Percentiles rank a stretch among this genome's conserved stretches.
phyloP scores from a whole-genome alignment of 2,113 vertebrate species.

The Syngnathoides biaculeatus region DNA sequence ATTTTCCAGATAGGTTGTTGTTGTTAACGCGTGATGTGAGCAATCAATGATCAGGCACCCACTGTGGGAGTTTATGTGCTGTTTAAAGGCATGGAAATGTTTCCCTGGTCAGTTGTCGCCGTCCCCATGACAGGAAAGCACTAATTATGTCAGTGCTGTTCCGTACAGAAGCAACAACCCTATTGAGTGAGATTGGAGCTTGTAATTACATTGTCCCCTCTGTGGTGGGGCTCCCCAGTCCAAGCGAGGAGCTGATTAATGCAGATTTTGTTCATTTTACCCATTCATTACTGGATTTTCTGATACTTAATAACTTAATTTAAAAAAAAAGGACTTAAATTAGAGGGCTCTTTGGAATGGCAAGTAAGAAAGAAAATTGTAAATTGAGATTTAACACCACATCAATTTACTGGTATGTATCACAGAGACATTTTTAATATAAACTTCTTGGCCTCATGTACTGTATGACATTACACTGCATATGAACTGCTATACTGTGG shows the following conservation, averaged over 20 bases:
- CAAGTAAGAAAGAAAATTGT: neutral
- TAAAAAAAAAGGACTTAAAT: neutral
- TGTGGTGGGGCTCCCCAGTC: constrained; percentile 37
- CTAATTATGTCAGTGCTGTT: constrained; percentile 62
- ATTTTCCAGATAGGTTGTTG: constrained; percentile 17
- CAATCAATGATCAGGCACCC: constrained; percentile 10
- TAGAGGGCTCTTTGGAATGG: neutral
- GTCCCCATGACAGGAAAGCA: constrained; percentile 53
- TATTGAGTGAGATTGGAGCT: constrained; percentile 55
- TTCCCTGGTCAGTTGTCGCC: constrained; percentile 54
- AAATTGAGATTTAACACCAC: neutral
- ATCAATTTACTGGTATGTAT: too few relatives aligned
- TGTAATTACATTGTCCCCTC: constrained; percentile 58
- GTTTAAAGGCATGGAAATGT: constrained; percentile 43
- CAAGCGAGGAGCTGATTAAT: constrained; percentile 48
- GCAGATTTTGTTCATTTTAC: constrained; percentile 40
- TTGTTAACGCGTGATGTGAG: constrained; percentile 9
- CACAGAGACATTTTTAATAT: too few relatives aligned
- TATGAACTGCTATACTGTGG: too few relatives aligned
- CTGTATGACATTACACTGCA: too few relatives aligned
- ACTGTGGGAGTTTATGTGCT: constrained; percentile 36
- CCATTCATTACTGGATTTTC: constrained; percentile 8
- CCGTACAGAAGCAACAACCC: constrained; percentile 36
- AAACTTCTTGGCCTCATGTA: too few relatives aligned
- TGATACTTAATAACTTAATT: neutral